A percentile compares a stretch with the other conserved stretches of the same genome.
phyloP scores from a whole-genome alignment of 30 jellyfish, hydroid and myxozoan genomes.

The Aurelia sp. region DNA sequence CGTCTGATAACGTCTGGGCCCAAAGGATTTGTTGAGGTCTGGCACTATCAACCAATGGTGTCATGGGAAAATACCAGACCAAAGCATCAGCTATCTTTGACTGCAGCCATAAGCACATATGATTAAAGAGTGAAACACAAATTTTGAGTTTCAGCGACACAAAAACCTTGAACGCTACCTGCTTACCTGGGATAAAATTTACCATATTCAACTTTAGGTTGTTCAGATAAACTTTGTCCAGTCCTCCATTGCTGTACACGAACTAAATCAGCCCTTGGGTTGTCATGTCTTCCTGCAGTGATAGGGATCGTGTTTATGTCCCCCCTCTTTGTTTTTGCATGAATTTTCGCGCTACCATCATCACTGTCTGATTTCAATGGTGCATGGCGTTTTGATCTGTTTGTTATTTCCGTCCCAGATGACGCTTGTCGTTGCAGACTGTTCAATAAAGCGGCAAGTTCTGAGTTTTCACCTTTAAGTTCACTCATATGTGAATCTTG shows the following conservation, averaged over 20 bases:
- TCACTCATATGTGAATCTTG: slow-evolving; percentile 68
- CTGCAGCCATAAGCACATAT: slow-evolving; percentile 3
- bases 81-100: no score
- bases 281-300: slow-evolving; percentile 14
- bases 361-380: slow-evolving; percentile 5
- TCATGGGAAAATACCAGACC: no score
- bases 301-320: slow-evolving; percentile 1
- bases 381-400: slow-evolving; percentile 28
- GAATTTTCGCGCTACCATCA: slow-evolving; percentile 34
- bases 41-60: no score
- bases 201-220: slow-evolving; percentile 44
- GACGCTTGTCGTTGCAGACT: slow-evolving; percentile 69
- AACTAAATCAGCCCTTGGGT: slow-evolving; percentile 52
- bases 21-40: no score
- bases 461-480: slow-evolving; percentile 34
- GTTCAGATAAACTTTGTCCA: slow-evolving; percentile 47
- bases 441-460: slow-evolving; percentile 68
- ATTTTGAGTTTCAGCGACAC: no score
- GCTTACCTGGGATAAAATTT: slow-evolving; percentile 69
- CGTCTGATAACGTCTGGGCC: no score
- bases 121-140: no score
- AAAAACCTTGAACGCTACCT: no score
- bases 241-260: slow-evolving; percentile 87
- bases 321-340: slow-evolving; percentile 29
- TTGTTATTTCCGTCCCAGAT: slow-evolving; percentile 11